Evolutionary conservation across 2,797 vertebrate species (phyloP).

Genomic region (Typhlichthys eigenmanni): DNA sequence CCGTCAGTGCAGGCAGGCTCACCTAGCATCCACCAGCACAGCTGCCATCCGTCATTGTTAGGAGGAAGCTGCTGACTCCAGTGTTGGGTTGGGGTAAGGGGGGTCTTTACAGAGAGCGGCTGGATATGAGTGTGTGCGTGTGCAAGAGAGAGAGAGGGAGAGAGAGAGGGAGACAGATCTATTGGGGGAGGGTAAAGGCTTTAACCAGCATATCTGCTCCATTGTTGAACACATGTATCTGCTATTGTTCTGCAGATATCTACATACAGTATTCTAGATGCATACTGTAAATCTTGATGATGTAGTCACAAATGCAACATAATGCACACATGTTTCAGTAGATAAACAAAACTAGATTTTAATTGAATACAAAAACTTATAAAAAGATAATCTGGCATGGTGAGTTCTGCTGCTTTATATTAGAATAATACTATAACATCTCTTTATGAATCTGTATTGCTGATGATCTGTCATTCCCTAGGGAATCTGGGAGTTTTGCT

Average conservation of each 20-base stretch:
- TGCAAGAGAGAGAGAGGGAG: conserved; percentile 23
- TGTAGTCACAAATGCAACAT: too few species aligned
- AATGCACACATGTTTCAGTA: too few species aligned
- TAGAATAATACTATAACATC: too few species aligned
- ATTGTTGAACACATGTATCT: conserved; percentile 51
- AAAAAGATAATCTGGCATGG: too few species aligned
- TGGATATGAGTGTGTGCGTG: conserved; percentile 29
- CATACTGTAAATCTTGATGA: too few species aligned
- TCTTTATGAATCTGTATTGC: too few species aligned
- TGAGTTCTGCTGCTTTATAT: too few species aligned
- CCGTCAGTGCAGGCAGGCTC: background rate
- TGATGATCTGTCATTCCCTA: too few species aligned
- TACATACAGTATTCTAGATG: background rate
- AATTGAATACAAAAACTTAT: too few species aligned
- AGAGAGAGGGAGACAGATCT: background rate
- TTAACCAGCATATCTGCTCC: conserved; percentile 49
- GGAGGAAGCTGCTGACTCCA: conserved; percentile 74
- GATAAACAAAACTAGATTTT: too few species aligned
- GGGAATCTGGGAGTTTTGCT: too few species aligned
- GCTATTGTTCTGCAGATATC: background rate
- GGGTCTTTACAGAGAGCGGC: conserved; percentile 10
- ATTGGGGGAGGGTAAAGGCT: conserved; percentile 58
- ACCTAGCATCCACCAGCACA: conserved; percentile 31
- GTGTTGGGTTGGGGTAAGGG: conserved; percentile 61
- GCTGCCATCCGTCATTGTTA: conserved; percentile 65